A percentile compares a stretch with the other conserved stretches of the same genome.
phyloP scores from a whole-genome alignment of 2,797 vertebrate species.

The Sebastes oblongus region DNA sequence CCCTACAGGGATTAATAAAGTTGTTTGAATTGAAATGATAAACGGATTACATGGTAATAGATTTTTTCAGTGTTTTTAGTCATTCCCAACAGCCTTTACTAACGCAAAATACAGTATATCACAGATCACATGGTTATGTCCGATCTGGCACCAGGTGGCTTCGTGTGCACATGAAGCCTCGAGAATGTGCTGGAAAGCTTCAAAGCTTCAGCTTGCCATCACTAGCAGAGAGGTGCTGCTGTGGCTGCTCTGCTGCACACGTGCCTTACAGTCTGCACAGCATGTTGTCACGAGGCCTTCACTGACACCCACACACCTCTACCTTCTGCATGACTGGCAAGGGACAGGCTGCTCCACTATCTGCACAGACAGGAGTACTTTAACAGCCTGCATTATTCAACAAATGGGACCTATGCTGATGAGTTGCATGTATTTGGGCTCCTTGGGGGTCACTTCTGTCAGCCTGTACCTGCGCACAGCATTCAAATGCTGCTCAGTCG shows the following conservation, averaged over 20 bases:
- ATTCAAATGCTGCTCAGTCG: background rate
- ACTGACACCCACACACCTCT: conserved; percentile 27
- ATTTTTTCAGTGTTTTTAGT: no score
- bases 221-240: background rate
- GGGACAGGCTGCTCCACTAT: conserved; percentile 31
- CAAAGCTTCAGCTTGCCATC: no score
- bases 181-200: no score
- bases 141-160: no score
- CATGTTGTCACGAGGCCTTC: conserved; percentile 28
- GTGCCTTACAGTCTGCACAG: background rate
- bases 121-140: no score
- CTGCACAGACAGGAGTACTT: conserved; percentile 46
- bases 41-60: no score
- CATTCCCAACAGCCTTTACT: no score
- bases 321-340: conserved; percentile 30
- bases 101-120: no score
- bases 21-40: no score
- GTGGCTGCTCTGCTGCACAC: conserved; percentile 9
- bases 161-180: no score
- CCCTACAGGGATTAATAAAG: no score
- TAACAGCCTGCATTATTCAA: conserved; percentile 59
- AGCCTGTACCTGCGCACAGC: background rate
- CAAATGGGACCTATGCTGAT: background rate
- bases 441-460: background rate
- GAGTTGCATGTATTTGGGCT: background rate